Base-by-base conservation (phyloP, 2,113 vertebrate species). In the Myiagra hebetior region DNA sequence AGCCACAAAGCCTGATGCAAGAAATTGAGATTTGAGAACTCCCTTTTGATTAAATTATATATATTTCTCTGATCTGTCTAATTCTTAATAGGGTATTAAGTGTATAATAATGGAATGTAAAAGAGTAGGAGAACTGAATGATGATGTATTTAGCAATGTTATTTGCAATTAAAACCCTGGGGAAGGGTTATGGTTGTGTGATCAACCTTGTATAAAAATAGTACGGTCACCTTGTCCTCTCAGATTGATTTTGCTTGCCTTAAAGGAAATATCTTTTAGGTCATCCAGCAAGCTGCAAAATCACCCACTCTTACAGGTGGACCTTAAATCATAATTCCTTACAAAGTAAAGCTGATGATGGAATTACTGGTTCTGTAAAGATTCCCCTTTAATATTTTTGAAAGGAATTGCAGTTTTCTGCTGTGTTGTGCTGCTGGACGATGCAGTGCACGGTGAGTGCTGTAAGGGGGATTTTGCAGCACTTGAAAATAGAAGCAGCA, bases 191-290 rank as follows among this genome's bases (percentile, higher is more conserved):
- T 41, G 65, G 56, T 86, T 76, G 42, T 85, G n/a, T 79, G 80
- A 84, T 88, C 59, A 59, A 76, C 57, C 33, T 50, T 41, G 23
- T 55, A 30, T 89, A 76, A 95, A 97, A 97, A 96, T 72, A 96
- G 91, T 17, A 44, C 1, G 2, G 91, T 97, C 96, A 96, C 86
- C 94, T 91, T 96, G 85, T 69, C 93, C 89, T 84, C 79, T 16
- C 31, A 69, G 85, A 92, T 57, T 56, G 78, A 74, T 96, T 96
- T 83, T 79, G 65, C 85, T 52, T 60, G 35, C 70, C 53, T 53
- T 46, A 79, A 95, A 95, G 52, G 22, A 76, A 86, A 24, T 35
- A 47, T 35, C 28, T 55, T 81, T 52, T 15, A 62, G 73, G 62
- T 75, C 75, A 63, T 74, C 18, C 87, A 70, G 73, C 33, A 11